Conservation (phyloP, 2,113 vertebrate genomes). For the Colinus virginianus region DNA sequence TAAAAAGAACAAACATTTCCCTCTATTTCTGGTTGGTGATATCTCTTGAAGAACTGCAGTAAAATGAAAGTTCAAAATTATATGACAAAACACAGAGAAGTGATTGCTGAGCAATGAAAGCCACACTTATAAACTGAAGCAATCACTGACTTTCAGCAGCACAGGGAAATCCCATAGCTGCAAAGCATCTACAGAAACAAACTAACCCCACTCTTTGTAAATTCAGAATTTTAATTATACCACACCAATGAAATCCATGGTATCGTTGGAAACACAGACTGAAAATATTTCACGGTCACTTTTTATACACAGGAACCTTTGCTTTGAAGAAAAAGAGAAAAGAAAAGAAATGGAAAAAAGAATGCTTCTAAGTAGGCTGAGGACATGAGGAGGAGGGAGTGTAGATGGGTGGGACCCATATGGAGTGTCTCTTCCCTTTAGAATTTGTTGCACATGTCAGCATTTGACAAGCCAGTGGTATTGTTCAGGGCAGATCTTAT, state of each 20-base stretch:
- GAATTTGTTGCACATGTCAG: slow-evolving; percentile 40
- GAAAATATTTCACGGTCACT: background rate
- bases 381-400: background rate
- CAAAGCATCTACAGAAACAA: background rate
- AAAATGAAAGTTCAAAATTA: background rate
- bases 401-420: slow-evolving; percentile 12
- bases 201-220: background rate
- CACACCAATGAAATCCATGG: background rate
- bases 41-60: background rate
- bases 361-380: background rate
- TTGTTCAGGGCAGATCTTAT: slow-evolving; percentile 37
- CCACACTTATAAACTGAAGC: background rate
- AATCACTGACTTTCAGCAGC: background rate
- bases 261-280: background rate
- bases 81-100: background rate
- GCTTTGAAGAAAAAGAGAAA: background rate
- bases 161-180: background rate
- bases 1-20: background rate
- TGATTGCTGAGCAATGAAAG: background rate
- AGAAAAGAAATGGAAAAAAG: too few species aligned
- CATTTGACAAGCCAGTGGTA: background rate
- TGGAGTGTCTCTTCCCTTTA: background rate
- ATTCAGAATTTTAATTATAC: background rate
- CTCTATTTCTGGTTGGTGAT: background rate
- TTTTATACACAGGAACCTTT: background rate